Percentiles rank a stretch among this genome's conserved stretches.
Evolutionary conservation across 2,797 vertebrate species (phyloP).

Genomic region (Thaleichthys pacificus): DNA sequence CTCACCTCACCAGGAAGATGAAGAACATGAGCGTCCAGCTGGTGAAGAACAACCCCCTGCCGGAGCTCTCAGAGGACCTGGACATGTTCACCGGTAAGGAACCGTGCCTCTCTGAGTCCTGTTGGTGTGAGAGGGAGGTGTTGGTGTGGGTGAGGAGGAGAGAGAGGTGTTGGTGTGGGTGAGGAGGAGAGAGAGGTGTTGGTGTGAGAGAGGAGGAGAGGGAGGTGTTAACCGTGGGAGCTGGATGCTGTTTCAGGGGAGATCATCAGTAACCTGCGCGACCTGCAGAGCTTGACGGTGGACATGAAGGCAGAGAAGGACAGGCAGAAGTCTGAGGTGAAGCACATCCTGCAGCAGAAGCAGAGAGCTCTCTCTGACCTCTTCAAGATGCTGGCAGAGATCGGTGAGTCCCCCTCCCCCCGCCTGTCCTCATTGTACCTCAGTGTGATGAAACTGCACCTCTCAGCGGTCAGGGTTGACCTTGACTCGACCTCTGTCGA

Average conservation of each 20-base stretch:
- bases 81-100: constrained; percentile 86
- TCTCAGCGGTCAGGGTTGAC: neutral
- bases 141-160: no score
- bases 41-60: constrained; percentile 76
- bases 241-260: constrained; percentile 69
- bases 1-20: constrained; percentile 84
- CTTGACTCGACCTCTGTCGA: no score
- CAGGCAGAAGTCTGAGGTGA: constrained; percentile 87
- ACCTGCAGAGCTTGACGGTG: constrained; percentile 83
- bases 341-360: constrained; percentile 95
- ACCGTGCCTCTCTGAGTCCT: neutral
- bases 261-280: constrained; percentile 80
- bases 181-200: no score
- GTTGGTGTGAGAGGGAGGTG: neutral
- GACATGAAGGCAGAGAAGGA: constrained; percentile 84
- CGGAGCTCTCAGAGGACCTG: constrained; percentile 84
- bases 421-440: neutral
- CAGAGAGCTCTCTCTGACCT: constrained; percentile 92
- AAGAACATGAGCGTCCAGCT: constrained; percentile 84
- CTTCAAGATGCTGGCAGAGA: constrained; percentile 89
- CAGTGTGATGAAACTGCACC: neutral
- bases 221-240: neutral
- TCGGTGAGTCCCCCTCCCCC: constrained; percentile 70
- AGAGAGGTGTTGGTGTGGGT: no score
- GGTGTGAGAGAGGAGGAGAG: no score